Conservation (phyloP, 2,113 vertebrate species). For the Ivindomyrus marchei region DNA sequence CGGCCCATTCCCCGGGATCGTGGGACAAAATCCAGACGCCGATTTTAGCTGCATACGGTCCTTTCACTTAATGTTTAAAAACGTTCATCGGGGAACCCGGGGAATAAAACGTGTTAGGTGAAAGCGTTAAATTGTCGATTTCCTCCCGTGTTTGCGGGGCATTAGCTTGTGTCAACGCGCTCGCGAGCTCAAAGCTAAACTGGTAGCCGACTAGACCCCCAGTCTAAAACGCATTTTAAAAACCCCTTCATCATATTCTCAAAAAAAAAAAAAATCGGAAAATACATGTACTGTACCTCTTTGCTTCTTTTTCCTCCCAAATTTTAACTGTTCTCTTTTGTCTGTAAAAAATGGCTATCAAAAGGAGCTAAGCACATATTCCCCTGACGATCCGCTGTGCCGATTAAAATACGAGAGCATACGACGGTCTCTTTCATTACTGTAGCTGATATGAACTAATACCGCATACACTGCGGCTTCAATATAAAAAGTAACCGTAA, state of each 20-base stretch:
- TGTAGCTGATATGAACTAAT: slow-evolving; percentile 19
- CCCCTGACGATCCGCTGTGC: slow-evolving; percentile 50
- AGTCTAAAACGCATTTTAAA: neutral
- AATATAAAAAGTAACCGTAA: neutral
- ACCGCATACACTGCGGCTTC: slow-evolving; percentile 13
- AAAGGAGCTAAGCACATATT: slow-evolving; percentile 57
- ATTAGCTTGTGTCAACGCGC: neutral
- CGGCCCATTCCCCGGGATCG: neutral
- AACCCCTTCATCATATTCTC: neutral
- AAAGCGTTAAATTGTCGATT: neutral
- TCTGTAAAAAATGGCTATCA: slow-evolving; percentile 66
- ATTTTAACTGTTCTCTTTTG: slow-evolving; percentile 62
- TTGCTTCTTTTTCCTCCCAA: slow-evolving; percentile 37
- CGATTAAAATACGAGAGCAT: slow-evolving; percentile 40
- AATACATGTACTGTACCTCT: slow-evolving; percentile 50
- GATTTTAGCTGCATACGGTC: neutral
- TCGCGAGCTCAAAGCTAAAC: neutral
- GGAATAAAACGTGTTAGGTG: neutral
- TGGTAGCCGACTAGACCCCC: neutral
- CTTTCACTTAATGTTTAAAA: neutral
- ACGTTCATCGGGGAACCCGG: too few species aligned
- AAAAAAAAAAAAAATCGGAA: neutral
- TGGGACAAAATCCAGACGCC: neutral
- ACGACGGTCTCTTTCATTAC: slow-evolving; percentile 49
- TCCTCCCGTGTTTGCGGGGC: neutral